These are phyloP conservation scores for Macrophya annulata DNA, from an alignment of 2,888 invertebrate genomes.

Conservation along the genomic window DNA sequence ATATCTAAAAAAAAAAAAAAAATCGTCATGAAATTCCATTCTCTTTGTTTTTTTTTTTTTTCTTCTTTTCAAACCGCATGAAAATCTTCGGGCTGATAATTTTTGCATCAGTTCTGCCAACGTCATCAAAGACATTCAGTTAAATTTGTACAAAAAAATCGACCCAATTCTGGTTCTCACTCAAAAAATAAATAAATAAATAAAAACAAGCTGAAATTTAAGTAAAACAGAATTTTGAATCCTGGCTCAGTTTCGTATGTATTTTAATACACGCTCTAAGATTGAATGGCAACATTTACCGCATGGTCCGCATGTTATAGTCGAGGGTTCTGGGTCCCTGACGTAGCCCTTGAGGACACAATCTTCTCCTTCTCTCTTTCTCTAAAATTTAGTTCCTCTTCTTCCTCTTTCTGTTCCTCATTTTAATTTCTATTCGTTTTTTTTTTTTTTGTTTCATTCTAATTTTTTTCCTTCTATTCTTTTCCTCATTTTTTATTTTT, in stretches of 20 bases:
- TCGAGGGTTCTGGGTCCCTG: conserved; percentile 53
- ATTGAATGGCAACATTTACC: conserved; percentile 48
- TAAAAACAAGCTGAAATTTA: not conserved
- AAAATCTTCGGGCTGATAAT: too few species aligned
- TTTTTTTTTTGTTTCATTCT: not conserved
- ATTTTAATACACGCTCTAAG: conserved; percentile 60
- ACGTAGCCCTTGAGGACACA: conserved; percentile 21
- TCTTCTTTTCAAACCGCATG: too few species aligned
- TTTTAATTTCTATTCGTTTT: not conserved
- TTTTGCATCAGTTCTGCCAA: not conserved
- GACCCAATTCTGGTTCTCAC: not conserved
- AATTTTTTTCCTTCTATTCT: not conserved
- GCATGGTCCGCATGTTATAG: conserved; percentile 58
- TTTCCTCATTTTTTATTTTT: not conserved
- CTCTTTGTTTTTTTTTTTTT: too few species aligned
- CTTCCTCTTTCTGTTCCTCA: not conserved
- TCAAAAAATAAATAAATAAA: too few species aligned
- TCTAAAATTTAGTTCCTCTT: not conserved
- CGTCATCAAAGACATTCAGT: not conserved
- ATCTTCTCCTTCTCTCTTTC: not conserved
- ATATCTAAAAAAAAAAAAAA: not conserved
- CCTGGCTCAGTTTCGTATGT: not conserved
- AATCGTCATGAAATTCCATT: not conserved
- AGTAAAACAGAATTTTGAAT: not conserved
- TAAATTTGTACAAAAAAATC: not conserved